phyloP scores from a whole-genome alignment of 2,797 vertebrate genomes.

The Decapterus maruadsi region DNA sequence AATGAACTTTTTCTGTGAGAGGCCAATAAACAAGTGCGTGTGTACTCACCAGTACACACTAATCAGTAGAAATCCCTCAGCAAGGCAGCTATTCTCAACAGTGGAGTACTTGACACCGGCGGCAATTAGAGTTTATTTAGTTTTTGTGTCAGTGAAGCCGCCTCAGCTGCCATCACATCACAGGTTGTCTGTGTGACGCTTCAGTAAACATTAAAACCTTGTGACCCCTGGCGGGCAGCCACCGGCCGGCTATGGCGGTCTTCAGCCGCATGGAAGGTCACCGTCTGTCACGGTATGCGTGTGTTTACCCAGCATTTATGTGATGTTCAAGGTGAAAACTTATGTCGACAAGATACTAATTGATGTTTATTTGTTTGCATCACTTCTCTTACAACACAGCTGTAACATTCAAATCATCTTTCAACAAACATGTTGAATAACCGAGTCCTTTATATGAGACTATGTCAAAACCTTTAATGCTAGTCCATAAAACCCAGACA shows the following conservation, averaged over 20 bases:
- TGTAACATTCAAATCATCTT: neutral
- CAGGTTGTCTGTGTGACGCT: conserved; percentile 57
- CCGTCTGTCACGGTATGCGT: conserved; percentile 16
- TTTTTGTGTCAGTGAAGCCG: conserved; percentile 49
- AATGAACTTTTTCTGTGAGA: neutral
- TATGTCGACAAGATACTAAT: no score
- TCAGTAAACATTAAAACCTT: conserved; percentile 50
- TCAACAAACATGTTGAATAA: neutral
- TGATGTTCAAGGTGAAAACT: neutral
- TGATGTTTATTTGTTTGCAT: conserved; percentile 6
- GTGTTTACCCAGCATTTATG: neutral
- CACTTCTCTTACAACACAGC: neutral
- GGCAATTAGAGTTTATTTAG: conserved; percentile 50
- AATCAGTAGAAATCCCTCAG: neutral
- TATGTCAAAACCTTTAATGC: neutral
- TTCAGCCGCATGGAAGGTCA: conserved; percentile 49
- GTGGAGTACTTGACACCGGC: conserved; percentile 64
- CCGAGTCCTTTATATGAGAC: neutral
- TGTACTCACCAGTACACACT: no score
- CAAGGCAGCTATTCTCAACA: conserved; percentile 11
- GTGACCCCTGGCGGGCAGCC: conserved; percentile 56
- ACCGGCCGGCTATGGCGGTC: conserved; percentile 39
- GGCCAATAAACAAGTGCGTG: neutral
- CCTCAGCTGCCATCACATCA: conserved; percentile 55
- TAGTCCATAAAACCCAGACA: neutral